phyloP scores from a whole-genome alignment of 2,113 vertebrate genomes.

The Crotalus tigris region DNA sequence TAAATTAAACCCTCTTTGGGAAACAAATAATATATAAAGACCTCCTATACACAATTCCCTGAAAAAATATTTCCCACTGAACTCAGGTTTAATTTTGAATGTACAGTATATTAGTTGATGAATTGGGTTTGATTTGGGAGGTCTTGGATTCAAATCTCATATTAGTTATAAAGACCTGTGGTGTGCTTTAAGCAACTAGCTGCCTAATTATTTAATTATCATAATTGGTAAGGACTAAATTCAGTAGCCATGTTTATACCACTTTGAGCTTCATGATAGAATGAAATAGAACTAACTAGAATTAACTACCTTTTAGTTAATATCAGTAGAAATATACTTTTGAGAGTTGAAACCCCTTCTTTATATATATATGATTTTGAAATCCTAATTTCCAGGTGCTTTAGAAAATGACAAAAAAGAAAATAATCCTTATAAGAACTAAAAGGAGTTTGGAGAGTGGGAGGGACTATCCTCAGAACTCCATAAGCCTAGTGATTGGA shows the following conservation, averaged over 20 bases:
- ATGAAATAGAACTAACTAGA: background rate
- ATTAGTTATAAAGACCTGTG: background rate
- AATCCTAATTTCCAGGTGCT: background rate
- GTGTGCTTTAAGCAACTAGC: background rate
- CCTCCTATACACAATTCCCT: background rate
- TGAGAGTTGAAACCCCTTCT: background rate
- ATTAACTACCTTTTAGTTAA: background rate
- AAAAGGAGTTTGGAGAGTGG: background rate
- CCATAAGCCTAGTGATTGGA: background rate
- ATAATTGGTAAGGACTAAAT: background rate
- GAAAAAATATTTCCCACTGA: background rate
- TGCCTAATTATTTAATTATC: background rate
- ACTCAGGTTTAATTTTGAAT: background rate
- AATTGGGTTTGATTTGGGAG: background rate
- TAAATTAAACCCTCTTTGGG: background rate
- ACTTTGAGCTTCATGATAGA: background rate
- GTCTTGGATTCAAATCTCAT: background rate
- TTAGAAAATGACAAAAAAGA: background rate
- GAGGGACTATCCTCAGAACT: no score
- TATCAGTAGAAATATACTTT: background rate
- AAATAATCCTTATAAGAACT: slow-evolving; percentile 11
- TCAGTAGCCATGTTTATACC: background rate
- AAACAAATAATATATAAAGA: background rate
- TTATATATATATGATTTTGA: background rate
- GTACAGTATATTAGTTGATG: background rate